These are phyloP conservation scores for Lepisosteus oculatus DNA, from an alignment of 2,113 vertebrate species.

Conservation along the genomic window DNA sequence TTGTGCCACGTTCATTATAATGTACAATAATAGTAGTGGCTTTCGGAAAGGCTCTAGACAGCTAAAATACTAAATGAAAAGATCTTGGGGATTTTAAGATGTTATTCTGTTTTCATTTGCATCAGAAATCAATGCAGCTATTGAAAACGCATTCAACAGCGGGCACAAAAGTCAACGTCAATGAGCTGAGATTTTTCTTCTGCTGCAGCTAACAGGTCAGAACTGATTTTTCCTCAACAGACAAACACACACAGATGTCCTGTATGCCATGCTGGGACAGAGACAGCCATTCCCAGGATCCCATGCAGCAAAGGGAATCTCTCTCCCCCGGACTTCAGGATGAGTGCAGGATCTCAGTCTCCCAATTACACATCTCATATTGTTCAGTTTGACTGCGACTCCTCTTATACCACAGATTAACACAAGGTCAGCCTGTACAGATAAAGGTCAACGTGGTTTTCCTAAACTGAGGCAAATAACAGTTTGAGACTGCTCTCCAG, in stretches of 20 bases:
- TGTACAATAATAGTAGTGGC: no score
- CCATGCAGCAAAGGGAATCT: conserved; percentile 33
- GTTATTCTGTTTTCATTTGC: no score
- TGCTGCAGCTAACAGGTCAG: conserved; percentile 17
- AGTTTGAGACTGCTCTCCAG: background rate
- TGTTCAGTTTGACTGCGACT: background rate
- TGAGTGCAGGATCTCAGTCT: conserved; percentile 9
- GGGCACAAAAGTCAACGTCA: no score
- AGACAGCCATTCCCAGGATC: conserved; percentile 18
- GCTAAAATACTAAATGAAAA: no score
- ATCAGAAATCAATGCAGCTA: no score
- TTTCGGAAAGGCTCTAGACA: no score
- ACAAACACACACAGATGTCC: conserved; percentile 12
- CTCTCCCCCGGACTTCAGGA: background rate
- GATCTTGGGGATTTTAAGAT: no score
- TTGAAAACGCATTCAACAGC: no score
- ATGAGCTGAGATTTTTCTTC: no score
- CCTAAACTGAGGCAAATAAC: conserved; percentile 3
- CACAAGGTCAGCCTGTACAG: background rate
- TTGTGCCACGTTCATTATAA: no score
- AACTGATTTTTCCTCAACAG: conserved; percentile 28
- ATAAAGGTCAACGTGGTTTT: conserved; percentile 10
- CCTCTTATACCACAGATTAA: background rate
- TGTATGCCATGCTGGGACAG: conserved; percentile 3
- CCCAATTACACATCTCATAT: background rate